A percentile compares a stretch with the other conserved stretches of the same genome.
Evolutionary conservation across 2,888 invertebrate genomes (phyloP).

Genomic region (Dascillus cervinus): DNA sequence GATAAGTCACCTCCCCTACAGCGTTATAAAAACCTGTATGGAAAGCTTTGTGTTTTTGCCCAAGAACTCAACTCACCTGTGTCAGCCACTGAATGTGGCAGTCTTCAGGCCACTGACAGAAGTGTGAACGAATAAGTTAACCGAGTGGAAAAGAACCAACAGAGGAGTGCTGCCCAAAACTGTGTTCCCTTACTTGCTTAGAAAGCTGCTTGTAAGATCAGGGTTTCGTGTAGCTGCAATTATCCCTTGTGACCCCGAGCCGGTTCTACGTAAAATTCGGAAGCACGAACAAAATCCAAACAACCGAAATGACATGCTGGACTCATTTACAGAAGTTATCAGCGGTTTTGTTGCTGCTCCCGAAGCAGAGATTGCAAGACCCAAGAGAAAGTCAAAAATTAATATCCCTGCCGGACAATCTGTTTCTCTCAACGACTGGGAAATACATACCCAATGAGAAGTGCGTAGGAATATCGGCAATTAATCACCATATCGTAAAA

Average conservation of each 20-base stretch:
- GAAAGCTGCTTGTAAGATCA: conserved; percentile 4
- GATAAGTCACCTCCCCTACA: conserved; percentile 20
- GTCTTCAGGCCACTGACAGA: conserved; percentile 21
- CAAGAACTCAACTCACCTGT: conserved; percentile 20
- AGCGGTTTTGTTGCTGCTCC: no score
- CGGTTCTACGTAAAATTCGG: conserved; percentile 7
- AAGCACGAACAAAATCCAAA: conserved; percentile 1
- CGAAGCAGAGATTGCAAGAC: no score
- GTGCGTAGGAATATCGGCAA: no score
- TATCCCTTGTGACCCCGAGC: conserved; percentile 6
- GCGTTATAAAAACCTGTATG: conserved; percentile 25
- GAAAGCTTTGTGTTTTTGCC: conserved; percentile 25
- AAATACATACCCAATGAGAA: no score
- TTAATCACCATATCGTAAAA: no score
- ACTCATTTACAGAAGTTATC: conserved; percentile 6
- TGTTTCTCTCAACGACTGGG: no score
- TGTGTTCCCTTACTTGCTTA: conserved; percentile 13
- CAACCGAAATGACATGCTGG: conserved; percentile 1
- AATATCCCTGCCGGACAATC: conserved; percentile 9
- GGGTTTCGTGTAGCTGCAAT: conserved; percentile 10
- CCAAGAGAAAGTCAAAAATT: conserved; percentile 10
- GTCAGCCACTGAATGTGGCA: conserved; percentile 25
- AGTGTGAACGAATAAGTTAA: conserved; percentile 18
- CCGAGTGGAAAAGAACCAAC: conserved; percentile 18
- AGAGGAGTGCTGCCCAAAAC: conserved; percentile 12